Evolutionary conservation across 2,797 vertebrate genomes (phyloP).

Genomic region (Falco naumanni): DNA sequence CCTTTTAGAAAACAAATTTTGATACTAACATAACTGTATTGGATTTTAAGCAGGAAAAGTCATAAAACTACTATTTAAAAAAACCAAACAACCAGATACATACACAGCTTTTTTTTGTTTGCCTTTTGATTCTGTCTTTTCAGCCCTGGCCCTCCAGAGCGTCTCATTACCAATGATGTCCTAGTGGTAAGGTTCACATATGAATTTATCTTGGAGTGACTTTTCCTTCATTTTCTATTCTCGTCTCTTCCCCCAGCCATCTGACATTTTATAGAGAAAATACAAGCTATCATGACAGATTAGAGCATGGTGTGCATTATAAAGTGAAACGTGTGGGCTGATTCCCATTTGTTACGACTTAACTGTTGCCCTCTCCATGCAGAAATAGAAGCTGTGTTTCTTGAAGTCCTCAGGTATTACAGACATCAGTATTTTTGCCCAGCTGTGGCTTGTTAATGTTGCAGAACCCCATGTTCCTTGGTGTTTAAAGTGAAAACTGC

Average conservation of each 20-base stretch:
- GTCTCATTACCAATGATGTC: slow-evolving; percentile 82
- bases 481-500: neutral
- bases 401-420: neutral
- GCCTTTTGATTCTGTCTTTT: slow-evolving; percentile 43
- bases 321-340: neutral
- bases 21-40: neutral
- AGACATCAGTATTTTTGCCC: neutral
- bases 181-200: slow-evolving; percentile 79
- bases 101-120: neutral
- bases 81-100: neutral
- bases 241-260: neutral
- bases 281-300: neutral
- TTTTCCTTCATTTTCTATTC: neutral
- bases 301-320: neutral
- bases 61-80: neutral
- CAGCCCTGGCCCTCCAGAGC: slow-evolving; percentile 73
- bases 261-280: neutral
- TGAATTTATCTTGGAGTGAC: neutral
- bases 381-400: neutral
- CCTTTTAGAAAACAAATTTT: neutral
- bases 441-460: neutral
- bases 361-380: neutral
- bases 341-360: neutral
- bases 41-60: neutral
- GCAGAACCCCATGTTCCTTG: neutral